phyloP scores from a whole-genome alignment of 2,113 vertebrate genomes.

The Equus przewalskii region DNA sequence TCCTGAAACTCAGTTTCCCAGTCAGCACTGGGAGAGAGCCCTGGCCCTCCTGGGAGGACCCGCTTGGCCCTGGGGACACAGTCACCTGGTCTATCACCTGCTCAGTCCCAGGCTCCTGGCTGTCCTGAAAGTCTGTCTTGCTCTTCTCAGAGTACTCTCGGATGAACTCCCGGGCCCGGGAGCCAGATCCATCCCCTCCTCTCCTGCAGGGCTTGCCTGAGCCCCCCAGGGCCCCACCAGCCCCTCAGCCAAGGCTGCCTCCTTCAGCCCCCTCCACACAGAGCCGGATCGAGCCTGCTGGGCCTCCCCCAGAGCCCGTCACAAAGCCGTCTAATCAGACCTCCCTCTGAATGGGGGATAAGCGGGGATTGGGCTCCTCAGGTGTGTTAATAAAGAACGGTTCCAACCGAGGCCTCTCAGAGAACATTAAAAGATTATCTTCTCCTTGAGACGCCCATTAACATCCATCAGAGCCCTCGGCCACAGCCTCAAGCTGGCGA shows the following conservation, averaged over 20 bases:
- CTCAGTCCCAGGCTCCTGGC: too few relatives aligned
- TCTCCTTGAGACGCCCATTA: neutral
- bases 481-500: neutral
- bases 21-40: fast-evolving
- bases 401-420: neutral
- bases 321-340: neutral
- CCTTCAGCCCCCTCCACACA: neutral
- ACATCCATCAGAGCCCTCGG: neutral
- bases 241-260: neutral
- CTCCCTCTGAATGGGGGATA: neutral
- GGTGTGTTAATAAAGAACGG: neutral
- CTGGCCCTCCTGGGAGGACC: too few relatives aligned
- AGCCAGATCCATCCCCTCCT: too few relatives aligned
- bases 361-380: neutral
- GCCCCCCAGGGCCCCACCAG: fast-evolving
- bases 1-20: neutral
- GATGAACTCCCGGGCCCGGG: neutral
- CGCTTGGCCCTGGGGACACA: too few relatives aligned
- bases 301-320: fast-evolving
- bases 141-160: neutral
- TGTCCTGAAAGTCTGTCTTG: too few relatives aligned
- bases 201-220: neutral
- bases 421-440: constrained; percentile 7
- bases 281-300: neutral
- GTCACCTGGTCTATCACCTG: too few relatives aligned